Conservation (phyloP, 2,888 invertebrate genomes). For the Antheraea assamensis region DNA sequence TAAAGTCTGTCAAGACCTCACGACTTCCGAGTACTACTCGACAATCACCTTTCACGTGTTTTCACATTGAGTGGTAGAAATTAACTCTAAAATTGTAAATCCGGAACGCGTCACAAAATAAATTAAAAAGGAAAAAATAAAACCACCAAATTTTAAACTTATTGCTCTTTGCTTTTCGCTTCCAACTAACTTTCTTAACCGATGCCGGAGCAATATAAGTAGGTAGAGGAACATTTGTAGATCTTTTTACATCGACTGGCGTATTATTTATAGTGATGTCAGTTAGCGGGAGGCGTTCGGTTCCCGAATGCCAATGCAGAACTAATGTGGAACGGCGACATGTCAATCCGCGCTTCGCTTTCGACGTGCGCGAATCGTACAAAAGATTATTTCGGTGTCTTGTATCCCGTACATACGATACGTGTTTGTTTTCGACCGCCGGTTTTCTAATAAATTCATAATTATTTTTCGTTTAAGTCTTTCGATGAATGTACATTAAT, state of each 20-base stretch:
- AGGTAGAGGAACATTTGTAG: conserved; percentile 43
- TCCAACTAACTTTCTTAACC: conserved; percentile 26
- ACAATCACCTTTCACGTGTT: background rate
- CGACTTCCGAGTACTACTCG: too few species aligned
- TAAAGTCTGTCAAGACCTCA: too few species aligned
- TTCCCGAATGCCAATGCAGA: conserved; percentile 72
- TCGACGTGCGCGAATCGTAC: conserved; percentile 37
- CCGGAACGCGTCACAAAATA: background rate
- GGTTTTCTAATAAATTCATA: background rate
- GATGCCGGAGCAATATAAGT: conserved; percentile 35
- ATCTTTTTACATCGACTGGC: conserved; percentile 48
- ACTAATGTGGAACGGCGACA: conserved; percentile 65
- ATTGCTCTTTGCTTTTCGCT: conserved; percentile 3
- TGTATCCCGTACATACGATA: conserved; percentile 24
- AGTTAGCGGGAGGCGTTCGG: conserved; percentile 64
- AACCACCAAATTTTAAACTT: background rate
- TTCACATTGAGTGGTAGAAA: background rate
- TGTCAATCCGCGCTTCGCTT: conserved; percentile 57
- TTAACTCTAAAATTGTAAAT: background rate
- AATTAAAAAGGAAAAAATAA: background rate
- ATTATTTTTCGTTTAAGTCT: background rate
- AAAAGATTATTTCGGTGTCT: conserved; percentile 39
- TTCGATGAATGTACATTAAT: too few species aligned
- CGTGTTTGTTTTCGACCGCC: background rate
- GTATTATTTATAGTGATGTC: conserved; percentile 72